A percentile compares a stretch with the other conserved stretches of the same genome.
phyloP scores from a whole-genome alignment of 2,113 vertebrate genomes.

The Strigops habroptila region DNA sequence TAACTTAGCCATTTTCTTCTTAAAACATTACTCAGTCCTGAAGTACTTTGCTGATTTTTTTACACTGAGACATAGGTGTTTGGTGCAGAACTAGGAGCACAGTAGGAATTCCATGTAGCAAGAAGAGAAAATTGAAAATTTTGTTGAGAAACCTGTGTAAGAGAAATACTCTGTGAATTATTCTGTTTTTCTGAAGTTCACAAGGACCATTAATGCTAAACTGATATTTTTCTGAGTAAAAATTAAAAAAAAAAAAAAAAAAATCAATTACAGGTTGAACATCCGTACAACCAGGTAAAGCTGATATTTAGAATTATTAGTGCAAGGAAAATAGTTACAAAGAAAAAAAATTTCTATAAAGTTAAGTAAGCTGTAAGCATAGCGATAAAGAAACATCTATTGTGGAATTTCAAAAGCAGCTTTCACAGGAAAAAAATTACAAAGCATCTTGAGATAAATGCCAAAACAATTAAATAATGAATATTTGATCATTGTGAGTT shows the following conservation, averaged over 20 bases:
- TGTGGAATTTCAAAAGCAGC: not conserved
- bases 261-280: not conserved
- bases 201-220: not conserved
- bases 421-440: not conserved
- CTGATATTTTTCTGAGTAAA: not conserved
- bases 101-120: not conserved
- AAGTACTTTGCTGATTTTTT: not conserved
- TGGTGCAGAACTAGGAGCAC: not conserved
- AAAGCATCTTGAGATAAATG: not conserved
- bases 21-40: not conserved
- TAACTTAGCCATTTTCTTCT: not conserved
- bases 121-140: not conserved
- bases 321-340: not conserved
- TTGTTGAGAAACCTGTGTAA: not conserved
- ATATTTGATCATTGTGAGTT: not conserved
- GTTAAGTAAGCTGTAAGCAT: not conserved
- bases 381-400: not conserved
- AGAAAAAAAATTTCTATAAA: not conserved
- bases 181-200: not conserved
- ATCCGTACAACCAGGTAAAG: not conserved
- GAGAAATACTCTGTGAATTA: not conserved
- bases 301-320: not conserved
- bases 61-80: not conserved
- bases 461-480: not conserved
- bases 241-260: not conserved